These are phyloP conservation scores for Eilema sororculum DNA, from an alignment of 2,888 invertebrate genomes.

Conservation along the genomic window DNA sequence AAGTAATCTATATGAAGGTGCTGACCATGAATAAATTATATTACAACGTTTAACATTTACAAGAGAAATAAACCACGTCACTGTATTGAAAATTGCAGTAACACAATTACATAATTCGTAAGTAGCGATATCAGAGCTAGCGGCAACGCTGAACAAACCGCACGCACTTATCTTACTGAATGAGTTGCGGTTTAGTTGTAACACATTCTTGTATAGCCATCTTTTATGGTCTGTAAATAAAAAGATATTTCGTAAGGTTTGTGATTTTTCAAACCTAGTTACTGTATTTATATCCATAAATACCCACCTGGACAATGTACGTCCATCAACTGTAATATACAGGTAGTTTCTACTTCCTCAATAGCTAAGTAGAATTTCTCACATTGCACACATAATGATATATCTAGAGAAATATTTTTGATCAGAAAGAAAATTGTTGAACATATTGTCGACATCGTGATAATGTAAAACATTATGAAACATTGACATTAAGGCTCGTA, in stretches of 20 bases:
- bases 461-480: neutral
- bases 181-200: neutral
- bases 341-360: slow-evolving; percentile 31
- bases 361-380: slow-evolving; percentile 47
- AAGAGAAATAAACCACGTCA: slow-evolving; percentile 5
- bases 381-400: slow-evolving; percentile 35
- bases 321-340: slow-evolving; percentile 20
- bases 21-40: too few species aligned
- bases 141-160: slow-evolving; percentile 17
- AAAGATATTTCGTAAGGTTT: neutral
- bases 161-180: slow-evolving; percentile 9
- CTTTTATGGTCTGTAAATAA: neutral
- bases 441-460: neutral
- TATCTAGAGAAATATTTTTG: slow-evolving; percentile 39
- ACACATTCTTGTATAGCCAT: neutral
- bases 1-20: too few species aligned
- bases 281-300: neutral
- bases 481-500: too few species aligned
- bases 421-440: neutral
- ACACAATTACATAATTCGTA: slow-evolving; percentile 19
- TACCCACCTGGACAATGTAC: neutral
- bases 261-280: neutral
- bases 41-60: too few species aligned
- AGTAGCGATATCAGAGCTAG: neutral
- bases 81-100: slow-evolving; percentile 21